Conservation (phyloP, 1,140 invertebrate species). For the Sipha flava region DNA sequence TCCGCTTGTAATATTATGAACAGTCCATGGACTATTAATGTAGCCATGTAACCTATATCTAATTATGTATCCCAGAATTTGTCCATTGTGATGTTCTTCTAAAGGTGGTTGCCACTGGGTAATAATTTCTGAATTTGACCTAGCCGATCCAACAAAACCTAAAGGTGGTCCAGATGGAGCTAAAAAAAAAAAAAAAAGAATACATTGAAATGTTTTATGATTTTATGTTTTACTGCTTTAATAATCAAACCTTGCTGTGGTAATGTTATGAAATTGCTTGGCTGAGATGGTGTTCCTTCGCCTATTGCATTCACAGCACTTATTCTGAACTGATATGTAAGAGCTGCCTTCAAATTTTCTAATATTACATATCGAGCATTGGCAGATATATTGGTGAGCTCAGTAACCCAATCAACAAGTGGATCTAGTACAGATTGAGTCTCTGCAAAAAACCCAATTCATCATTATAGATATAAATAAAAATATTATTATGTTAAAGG, state of each 20-base stretch:
- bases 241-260: conserved; percentile 77
- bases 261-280: conserved; percentile 76
- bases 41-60: conserved; percentile 86
- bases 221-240: neutral
- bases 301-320: conserved; percentile 92
- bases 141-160: conserved; percentile 81
- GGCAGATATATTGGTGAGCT: conserved; percentile 75
- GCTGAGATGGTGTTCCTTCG: conserved; percentile 78
- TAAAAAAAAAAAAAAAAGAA: conserved; percentile 43
- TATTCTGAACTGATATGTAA: conserved; percentile 91
- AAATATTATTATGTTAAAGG: neutral
- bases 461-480: neutral
- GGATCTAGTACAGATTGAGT: conserved; percentile 52
- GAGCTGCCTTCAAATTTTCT: conserved; percentile 81
- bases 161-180: conserved; percentile 81
- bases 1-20: conserved; percentile 84
- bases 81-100: conserved; percentile 88
- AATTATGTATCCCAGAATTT: conserved; percentile 86
- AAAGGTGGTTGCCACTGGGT: conserved; percentile 93
- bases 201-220: neutral
- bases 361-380: conserved; percentile 69
- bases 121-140: conserved; percentile 90
- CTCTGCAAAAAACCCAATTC: neutral
- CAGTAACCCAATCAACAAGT: conserved; percentile 78
- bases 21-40: conserved; percentile 77